Percentiles rank a stretch among this genome's conserved stretches.
phyloP scores from a whole-genome alignment of 30 jellyfish, hydroid and myxozoan genomes.

The Sanderia malayensis region DNA sequence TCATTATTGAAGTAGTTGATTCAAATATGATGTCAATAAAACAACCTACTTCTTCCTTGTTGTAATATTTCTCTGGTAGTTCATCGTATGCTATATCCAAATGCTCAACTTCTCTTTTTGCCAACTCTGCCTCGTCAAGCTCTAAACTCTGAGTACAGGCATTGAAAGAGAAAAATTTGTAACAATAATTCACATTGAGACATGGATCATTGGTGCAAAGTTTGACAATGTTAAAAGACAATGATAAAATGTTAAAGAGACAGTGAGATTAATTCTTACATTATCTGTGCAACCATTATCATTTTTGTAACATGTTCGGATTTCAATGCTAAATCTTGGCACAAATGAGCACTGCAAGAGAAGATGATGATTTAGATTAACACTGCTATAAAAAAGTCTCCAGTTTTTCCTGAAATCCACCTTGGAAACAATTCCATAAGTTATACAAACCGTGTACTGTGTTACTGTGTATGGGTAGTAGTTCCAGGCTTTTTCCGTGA shows the following conservation, averaged over 20 bases:
- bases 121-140: conserved; percentile 62
- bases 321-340: conserved; percentile 85
- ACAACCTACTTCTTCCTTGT: conserved; percentile 74
- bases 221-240: no score
- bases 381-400: not conserved
- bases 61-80: conserved; percentile 87
- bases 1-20: no score
- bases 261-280: conserved; percentile 39
- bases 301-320: conserved; percentile 82
- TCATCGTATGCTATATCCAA: conserved; percentile 92
- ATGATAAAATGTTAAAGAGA: not conserved
- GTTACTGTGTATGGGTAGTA: conserved; percentile 94
- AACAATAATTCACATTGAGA: no score
- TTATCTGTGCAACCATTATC: conserved; percentile 89
- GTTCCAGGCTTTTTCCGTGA: conserved; percentile 95
- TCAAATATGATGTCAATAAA: not conserved
- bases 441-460: conserved; percentile 74
- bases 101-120: conserved; percentile 58
- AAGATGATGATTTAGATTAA: not conserved
- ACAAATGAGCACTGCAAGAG: conserved; percentile 74
- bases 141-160: conserved; percentile 77
- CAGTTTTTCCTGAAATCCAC: not conserved
- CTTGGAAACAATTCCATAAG: not conserved
- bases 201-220: no score
- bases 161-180: no score